phyloP scores from a whole-genome alignment of 2,888 invertebrate genomes.

The Cephonodes hylas region DNA sequence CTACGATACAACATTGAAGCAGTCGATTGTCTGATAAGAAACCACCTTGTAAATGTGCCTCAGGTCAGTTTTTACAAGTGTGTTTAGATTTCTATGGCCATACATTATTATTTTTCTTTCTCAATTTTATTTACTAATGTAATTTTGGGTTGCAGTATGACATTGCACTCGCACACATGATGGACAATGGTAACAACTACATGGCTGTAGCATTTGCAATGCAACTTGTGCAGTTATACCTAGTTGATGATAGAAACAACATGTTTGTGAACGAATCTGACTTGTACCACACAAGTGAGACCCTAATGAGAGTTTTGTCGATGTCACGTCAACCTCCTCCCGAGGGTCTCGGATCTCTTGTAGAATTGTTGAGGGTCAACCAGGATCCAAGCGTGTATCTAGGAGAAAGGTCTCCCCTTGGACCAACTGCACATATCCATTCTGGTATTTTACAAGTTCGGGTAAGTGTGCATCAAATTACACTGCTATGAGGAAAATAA shows the following conservation, averaged over 20 bases:
- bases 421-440: constrained; percentile 94
- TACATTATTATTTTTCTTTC: too few relatives aligned
- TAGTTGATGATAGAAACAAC: constrained; percentile 90
- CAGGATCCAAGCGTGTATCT: constrained; percentile 87
- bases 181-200: constrained; percentile 92
- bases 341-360: constrained; percentile 89
- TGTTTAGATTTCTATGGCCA: too few relatives aligned
- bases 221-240: constrained; percentile 92
- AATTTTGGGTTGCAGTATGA: constrained; percentile 83
- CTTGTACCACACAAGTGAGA: constrained; percentile 92
- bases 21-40: constrained; percentile 92
- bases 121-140: background rate
- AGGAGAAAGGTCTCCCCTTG: constrained; percentile 88
- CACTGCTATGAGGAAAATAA: background rate
- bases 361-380: constrained; percentile 89
- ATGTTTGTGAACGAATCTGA: constrained; percentile 91
- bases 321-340: constrained; percentile 89
- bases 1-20: constrained; percentile 95
- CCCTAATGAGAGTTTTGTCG: constrained; percentile 87
- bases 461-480: constrained; percentile 68
- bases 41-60: constrained; percentile 90
- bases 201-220: constrained; percentile 94
- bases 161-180: constrained; percentile 88
- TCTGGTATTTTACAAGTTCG: constrained; percentile 93
- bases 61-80: constrained; percentile 59